These are phyloP conservation scores for Cryptus armator DNA, from an alignment of 2,888 invertebrate species.

Conservation along the genomic window DNA sequence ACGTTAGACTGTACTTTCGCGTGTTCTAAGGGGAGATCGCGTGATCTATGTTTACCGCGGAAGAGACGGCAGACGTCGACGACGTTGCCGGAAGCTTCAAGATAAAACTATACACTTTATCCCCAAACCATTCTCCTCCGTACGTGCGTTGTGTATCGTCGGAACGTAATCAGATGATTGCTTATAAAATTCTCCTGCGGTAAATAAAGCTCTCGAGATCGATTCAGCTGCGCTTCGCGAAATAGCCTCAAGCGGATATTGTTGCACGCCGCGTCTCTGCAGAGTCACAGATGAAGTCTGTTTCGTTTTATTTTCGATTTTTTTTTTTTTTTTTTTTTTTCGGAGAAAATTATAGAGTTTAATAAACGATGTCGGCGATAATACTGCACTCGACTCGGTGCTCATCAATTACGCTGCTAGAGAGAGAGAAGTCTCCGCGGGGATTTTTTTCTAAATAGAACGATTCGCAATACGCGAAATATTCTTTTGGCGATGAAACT, in stretches of 20 bases:
- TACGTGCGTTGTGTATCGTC: background rate
- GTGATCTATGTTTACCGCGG: conserved; percentile 20
- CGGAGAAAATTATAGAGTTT: background rate
- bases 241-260: conserved; percentile 5
- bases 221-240: conserved; percentile 10
- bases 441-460: too few species aligned
- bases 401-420: background rate
- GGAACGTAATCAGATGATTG: conserved; percentile 47
- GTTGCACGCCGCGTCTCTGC: background rate
- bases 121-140: conserved; percentile 7
- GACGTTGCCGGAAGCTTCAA: conserved; percentile 26
- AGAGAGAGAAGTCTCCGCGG: too few species aligned
- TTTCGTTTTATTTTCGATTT: too few species aligned
- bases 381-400: background rate
- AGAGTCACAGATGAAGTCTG: background rate
- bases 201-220: conserved; percentile 49
- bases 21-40: conserved; percentile 33
- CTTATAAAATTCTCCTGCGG: conserved; percentile 41
- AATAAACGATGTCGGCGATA: background rate
- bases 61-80: background rate
- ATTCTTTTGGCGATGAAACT: too few species aligned
- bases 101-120: conserved; percentile 39
- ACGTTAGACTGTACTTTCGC: conserved; percentile 39
- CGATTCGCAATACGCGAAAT: too few species aligned
- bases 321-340: background rate